Evolutionary conservation across 1,140 invertebrate genomes (phyloP).

Genomic region (Saccostrea echinata): DNA sequence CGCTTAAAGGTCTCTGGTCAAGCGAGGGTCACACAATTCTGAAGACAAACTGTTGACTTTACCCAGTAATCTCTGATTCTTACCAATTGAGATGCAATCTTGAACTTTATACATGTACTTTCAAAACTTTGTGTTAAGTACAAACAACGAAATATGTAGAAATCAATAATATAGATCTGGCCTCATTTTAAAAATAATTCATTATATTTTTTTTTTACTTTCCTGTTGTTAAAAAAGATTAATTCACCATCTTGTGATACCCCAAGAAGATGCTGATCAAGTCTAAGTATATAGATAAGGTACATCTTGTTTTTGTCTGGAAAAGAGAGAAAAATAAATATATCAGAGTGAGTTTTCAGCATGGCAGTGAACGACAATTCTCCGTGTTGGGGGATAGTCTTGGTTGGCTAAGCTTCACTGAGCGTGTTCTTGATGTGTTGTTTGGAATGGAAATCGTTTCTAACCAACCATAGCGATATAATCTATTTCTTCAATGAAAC

Average conservation of each 20-base stretch:
- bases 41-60: neutral
- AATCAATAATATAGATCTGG: too few species aligned
- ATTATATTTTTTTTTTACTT: too few species aligned
- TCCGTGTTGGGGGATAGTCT: neutral
- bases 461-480: neutral
- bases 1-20: slow-evolving; percentile 19
- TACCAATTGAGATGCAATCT: neutral
- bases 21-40: slow-evolving; percentile 3
- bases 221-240: too few species aligned
- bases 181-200: too few species aligned
- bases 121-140: too few species aligned
- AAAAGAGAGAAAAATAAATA: neutral
- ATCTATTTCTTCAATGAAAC: slow-evolving; percentile 26
- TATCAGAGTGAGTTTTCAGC: neutral
- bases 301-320: too few species aligned
- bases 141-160: too few species aligned
- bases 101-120: neutral
- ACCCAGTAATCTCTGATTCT: neutral
- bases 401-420: slow-evolving; percentile 21
- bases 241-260: too few species aligned
- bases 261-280: too few species aligned
- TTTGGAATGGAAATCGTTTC: slow-evolving; percentile 14
- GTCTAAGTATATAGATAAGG: too few species aligned
- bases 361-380: slow-evolving; percentile 6
- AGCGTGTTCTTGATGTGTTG: slow-evolving; percentile 14